phyloP scores from a whole-genome alignment of 2,888 invertebrate species.

The Panopea generosa region DNA sequence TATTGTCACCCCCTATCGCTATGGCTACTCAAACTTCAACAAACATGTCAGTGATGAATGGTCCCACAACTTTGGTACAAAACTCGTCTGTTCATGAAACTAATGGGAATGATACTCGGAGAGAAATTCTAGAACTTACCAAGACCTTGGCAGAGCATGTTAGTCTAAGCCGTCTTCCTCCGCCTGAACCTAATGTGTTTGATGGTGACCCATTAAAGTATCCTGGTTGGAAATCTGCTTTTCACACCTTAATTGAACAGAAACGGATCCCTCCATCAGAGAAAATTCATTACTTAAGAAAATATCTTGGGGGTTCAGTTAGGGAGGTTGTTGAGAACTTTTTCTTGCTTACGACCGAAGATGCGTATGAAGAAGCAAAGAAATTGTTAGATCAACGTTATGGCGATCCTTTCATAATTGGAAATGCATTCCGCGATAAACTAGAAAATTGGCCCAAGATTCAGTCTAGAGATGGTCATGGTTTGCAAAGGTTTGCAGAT shows the following conservation, averaged over 20 bases:
- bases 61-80: too few species aligned
- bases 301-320: too few species aligned
- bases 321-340: constrained; percentile 37
- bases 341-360: constrained; percentile 26
- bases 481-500: constrained; percentile 42
- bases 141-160: constrained; percentile 6
- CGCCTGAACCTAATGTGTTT: constrained; percentile 10
- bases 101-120: too few species aligned
- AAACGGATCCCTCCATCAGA: constrained; percentile 34
- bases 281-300: constrained; percentile 49
- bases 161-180: neutral
- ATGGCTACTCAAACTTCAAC: too few species aligned
- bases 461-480: constrained; percentile 26
- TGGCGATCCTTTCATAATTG: constrained; percentile 52
- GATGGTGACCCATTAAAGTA: constrained; percentile 9
- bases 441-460: too few species aligned
- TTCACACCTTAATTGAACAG: too few species aligned
- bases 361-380: constrained; percentile 46
- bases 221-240: too few species aligned
- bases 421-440: too few species aligned
- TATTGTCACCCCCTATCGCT: too few species aligned
- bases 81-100: too few species aligned
- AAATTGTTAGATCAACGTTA: constrained; percentile 50
- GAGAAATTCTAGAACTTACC: neutral
- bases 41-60: too few species aligned